Base-by-base conservation (phyloP, 2,888 invertebrate species). In the Bombylius major region DNA sequence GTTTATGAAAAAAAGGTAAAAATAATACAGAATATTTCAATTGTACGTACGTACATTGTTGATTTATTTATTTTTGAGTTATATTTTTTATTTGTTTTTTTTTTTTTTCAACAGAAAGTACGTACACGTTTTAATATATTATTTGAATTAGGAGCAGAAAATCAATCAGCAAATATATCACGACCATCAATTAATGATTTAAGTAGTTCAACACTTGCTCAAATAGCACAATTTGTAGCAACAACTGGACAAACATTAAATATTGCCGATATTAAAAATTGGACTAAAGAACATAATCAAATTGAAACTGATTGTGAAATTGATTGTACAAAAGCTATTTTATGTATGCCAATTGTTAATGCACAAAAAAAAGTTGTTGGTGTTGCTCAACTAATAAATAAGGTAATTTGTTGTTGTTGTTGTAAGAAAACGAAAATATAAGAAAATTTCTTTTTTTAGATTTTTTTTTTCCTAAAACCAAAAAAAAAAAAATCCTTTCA, bases 311-410 rank as follows among this genome's bases (percentile, higher is more conserved):
- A 76, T 7, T 81, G 81, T 34, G 86, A 86, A 66, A 84, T 83
- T 0, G 83, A 82, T 54, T 79, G 80, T 56, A 86, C 86, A 44
- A 81, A 82, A 58, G 89, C 89, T 44, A 89, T 94, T 69, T 81
- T 95, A 4, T 92, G 92, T 66, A 91, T 94, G 87, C 93, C 94
- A 5, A 93, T 95, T 61, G 87, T 88, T 47, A 93, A 94, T 71
- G 91, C 89, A 3, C 88, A 92, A 69, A 87, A 88, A 66, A 83
- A 82, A 59, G 87, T 93, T 5, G 91, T 95, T 65, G 95, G 90
- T 31, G 93, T 94, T 9, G 92, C 93, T 8, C 93, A 94, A 69
- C 78, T 94, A 59, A 92, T 94, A 56, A 94, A 94, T 72, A 94
- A 94, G 82, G 85, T 85, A 69, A 59, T 13, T 44, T 47, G 33